Evolutionary conservation across 2,113 vertebrate genomes (phyloP).

Genomic region (Platysteira castanea): DNA sequence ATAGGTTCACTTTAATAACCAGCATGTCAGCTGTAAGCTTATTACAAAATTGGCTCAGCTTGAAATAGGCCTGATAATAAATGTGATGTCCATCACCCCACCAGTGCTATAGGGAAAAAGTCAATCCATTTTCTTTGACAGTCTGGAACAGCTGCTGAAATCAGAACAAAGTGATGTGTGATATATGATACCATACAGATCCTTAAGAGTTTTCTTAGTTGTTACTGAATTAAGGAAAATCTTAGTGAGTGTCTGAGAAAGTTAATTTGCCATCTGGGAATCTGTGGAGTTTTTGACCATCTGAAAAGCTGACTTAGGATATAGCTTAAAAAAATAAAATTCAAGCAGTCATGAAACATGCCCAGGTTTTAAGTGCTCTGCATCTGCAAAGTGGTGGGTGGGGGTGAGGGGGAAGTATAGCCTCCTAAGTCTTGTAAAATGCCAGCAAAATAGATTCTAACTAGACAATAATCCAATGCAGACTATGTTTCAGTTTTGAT

Average conservation of each 20-base stretch:
- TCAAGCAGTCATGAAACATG: not conserved
- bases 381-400: not conserved
- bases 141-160: not conserved
- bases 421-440: not conserved
- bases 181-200: not conserved
- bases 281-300: not conserved
- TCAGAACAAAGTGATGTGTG: not conserved
- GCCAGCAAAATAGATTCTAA: not conserved
- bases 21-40: not conserved
- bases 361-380: not conserved
- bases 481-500: not conserved
- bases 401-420: no score
- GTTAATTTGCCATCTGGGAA: not conserved
- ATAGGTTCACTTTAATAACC: not conserved
- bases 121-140: not conserved
- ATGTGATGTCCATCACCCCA: not conserved
- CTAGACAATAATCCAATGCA: not conserved
- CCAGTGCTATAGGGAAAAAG: not conserved
- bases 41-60: not conserved
- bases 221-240: not conserved
- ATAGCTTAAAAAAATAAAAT: not conserved
- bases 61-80: not conserved
- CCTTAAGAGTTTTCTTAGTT: not conserved
- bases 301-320: not conserved
- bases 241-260: not conserved